Conservation (phyloP, 2,888 invertebrate genomes). For the Hirtodrosophila alboralis region DNA sequence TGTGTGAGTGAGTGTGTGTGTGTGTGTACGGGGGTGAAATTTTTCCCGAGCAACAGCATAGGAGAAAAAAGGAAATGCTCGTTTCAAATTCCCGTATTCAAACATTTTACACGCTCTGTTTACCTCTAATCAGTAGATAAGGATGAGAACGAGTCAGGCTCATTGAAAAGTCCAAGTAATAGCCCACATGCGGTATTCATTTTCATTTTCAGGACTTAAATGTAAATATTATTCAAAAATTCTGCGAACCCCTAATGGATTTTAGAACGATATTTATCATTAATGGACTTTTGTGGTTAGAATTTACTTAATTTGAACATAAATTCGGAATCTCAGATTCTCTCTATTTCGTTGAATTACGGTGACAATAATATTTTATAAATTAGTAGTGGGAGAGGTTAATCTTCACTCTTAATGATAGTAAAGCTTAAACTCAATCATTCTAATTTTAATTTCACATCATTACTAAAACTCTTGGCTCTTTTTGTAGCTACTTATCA, state of each 20-base stretch:
- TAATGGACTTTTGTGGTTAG: constrained; percentile 38
- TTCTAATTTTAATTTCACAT: neutral
- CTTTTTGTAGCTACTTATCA: constrained; percentile 6
- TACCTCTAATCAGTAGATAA: constrained; percentile 77
- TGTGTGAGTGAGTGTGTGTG: too few relatives aligned
- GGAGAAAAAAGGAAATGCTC: constrained; percentile 42
- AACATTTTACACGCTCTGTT: constrained; percentile 78
- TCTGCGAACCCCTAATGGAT: constrained; percentile 37
- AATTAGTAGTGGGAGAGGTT: too few relatives aligned
- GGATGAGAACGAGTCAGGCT: constrained; percentile 44
- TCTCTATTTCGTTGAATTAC: too few relatives aligned
- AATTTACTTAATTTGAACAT: constrained; percentile 16
- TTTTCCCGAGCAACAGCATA: constrained; percentile 39
- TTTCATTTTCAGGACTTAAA: constrained; percentile 27
- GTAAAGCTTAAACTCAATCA: too few relatives aligned
- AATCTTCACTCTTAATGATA: too few relatives aligned
- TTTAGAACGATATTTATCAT: constrained; percentile 52
- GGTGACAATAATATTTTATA: too few relatives aligned
- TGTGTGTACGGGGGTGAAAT: constrained; percentile 33
- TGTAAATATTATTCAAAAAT: constrained; percentile 43
- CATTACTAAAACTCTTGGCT: neutral
- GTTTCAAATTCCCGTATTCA: constrained; percentile 57
- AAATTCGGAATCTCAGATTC: too few relatives aligned
- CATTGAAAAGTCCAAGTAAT: constrained; percentile 42
- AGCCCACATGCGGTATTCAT: constrained; percentile 52